These are phyloP conservation scores for Parelbella ahira DNA, from an alignment of 2,888 invertebrate species.

Conservation along the genomic window DNA sequence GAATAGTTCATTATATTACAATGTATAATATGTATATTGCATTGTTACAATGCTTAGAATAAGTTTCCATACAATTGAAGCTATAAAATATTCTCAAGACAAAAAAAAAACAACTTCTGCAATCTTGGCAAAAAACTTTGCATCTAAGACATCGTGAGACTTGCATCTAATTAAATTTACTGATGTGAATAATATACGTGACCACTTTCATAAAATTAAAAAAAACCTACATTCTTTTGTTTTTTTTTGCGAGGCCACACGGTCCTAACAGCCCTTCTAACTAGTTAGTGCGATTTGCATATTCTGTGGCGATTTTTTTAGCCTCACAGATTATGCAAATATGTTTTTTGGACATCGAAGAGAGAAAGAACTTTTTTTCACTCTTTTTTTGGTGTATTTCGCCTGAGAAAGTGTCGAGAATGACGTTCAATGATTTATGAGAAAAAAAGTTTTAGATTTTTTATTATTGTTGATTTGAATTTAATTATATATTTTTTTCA, in stretches of 20 bases:
- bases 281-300: slow-evolving; percentile 56
- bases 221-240: slow-evolving; percentile 36
- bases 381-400: slow-evolving; percentile 13
- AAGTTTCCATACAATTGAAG: no score
- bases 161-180: slow-evolving; percentile 59
- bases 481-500: slow-evolving; percentile 7
- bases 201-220: slow-evolving; percentile 55
- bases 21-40: no score
- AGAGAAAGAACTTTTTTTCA: slow-evolving; percentile 45
- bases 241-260: slow-evolving; percentile 35
- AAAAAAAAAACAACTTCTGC: slow-evolving; percentile 29
- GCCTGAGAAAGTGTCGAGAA: slow-evolving; percentile 20
- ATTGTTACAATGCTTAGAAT: no score
- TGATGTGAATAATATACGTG: slow-evolving; percentile 55
- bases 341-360: slow-evolving; percentile 68
- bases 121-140: slow-evolving; percentile 39
- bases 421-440: slow-evolving; percentile 29
- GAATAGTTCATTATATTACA: no score
- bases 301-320: slow-evolving; percentile 58
- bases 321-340: slow-evolving; percentile 68
- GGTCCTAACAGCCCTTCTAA: slow-evolving; percentile 52
- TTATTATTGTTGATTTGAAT: slow-evolving; percentile 3
- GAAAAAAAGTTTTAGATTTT: slow-evolving; percentile 25
- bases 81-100: slow-evolving; percentile 33
- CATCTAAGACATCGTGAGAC: slow-evolving; percentile 57